Conservation (phyloP, 2,888 invertebrate species). For the Dastarcus helophoroides region DNA sequence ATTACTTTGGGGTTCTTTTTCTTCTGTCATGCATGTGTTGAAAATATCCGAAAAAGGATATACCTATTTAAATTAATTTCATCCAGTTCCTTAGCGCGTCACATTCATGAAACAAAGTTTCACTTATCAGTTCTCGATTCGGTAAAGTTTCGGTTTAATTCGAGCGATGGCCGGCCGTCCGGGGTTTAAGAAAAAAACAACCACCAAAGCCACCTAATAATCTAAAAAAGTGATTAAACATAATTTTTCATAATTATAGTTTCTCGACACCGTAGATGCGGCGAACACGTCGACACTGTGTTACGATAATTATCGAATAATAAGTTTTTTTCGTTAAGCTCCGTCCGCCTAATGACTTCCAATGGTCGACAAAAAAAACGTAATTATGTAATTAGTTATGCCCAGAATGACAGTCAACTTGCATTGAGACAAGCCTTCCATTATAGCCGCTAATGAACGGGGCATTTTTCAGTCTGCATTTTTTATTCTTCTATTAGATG, state of each 20-base stretch:
- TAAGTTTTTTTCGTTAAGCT: conserved; percentile 24
- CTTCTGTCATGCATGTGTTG: too few relatives aligned
- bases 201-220: conserved; percentile 13
- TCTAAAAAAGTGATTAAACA: conserved; percentile 23
- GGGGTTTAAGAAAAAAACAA: conserved; percentile 11
- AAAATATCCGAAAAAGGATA: too few relatives aligned
- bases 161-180: too few relatives aligned
- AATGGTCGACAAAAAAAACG: conserved; percentile 28
- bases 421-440: conserved; percentile 29
- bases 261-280: conserved; percentile 18
- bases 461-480: conserved; percentile 23
- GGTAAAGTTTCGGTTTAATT: too few relatives aligned
- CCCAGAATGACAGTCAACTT: conserved; percentile 36
- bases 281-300: conserved; percentile 26
- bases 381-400: conserved; percentile 39
- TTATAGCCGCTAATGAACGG: conserved; percentile 26
- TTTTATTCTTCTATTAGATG: too few relatives aligned
- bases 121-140: too few relatives aligned
- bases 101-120: too few relatives aligned
- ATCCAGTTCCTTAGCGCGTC: too few relatives aligned
- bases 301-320: conserved; percentile 32
- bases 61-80: too few relatives aligned
- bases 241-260: conserved; percentile 31
- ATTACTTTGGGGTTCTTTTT: too few relatives aligned
- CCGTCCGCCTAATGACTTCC: conserved; percentile 29